Percentiles rank a stretch among this genome's conserved stretches.
These are phyloP conservation scores for Drosophila ezoana DNA, from an alignment of 2,888 invertebrate genomes.

Conservation along the genomic window DNA sequence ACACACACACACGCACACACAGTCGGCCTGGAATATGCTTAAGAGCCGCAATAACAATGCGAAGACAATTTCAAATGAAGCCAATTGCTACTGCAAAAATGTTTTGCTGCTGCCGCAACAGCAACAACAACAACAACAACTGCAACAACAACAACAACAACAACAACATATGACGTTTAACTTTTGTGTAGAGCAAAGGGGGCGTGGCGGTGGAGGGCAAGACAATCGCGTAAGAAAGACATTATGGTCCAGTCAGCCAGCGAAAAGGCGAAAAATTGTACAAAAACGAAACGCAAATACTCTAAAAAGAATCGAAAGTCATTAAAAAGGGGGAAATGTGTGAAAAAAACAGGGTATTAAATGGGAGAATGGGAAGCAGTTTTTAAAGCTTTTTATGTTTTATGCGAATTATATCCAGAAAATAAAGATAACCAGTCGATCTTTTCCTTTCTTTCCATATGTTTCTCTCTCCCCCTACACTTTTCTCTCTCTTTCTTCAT, in stretches of 20 bases:
- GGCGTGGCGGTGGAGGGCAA: background rate
- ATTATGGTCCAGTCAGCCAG: constrained; percentile 56
- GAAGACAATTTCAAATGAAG: constrained; percentile 73
- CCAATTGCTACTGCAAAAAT: constrained; percentile 77
- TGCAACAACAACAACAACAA: background rate
- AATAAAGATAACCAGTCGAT: too few species aligned
- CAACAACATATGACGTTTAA: constrained; percentile 63
- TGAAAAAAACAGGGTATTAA: too few species aligned
- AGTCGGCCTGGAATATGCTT: constrained; percentile 16
- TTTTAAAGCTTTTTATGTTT: too few species aligned
- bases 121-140: background rate
- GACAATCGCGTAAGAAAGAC: constrained; percentile 71
- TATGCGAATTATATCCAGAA: too few species aligned
- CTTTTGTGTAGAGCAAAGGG: constrained; percentile 25
- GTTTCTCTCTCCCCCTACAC: too few species aligned
- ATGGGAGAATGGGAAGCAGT: too few species aligned
- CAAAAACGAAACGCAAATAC: constrained; percentile 45
- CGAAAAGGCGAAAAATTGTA: background rate
- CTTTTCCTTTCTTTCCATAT: too few species aligned
- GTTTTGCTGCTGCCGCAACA: constrained; percentile 47
- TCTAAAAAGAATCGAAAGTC: background rate
- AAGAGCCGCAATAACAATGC: constrained; percentile 47
- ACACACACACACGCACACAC: constrained; percentile 11
- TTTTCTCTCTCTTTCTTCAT: background rate
- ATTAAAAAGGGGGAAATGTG: too few species aligned